phyloP scores from a whole-genome alignment of 2,113 vertebrate genomes.

The Epinephelus fuscoguttatus region DNA sequence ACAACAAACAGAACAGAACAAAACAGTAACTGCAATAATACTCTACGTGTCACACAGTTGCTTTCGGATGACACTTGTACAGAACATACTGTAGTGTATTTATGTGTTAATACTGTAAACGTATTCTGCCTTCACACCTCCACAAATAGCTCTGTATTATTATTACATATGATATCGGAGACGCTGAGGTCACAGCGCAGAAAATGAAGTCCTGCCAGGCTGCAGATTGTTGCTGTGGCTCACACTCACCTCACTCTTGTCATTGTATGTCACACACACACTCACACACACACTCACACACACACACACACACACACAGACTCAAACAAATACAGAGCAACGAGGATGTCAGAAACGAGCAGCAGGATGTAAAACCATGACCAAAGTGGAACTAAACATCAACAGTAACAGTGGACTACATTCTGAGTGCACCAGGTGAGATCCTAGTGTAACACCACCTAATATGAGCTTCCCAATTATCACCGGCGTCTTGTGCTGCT shows the following conservation, averaged over 20 bases:
- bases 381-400: constrained; percentile 38
- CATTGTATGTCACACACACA: neutral
- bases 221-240: constrained; percentile 25
- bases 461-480: constrained; percentile 48
- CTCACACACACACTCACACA: neutral
- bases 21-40: no score
- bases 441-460: neutral
- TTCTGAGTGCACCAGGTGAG: constrained; percentile 38
- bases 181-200: constrained; percentile 42
- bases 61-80: constrained; percentile 1
- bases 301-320: neutral
- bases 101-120: neutral
- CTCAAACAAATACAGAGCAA: constrained; percentile 1
- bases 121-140: constrained; percentile 4
- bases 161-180: neutral
- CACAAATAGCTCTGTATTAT: constrained; percentile 29
- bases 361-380: constrained; percentile 46
- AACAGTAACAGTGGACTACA: constrained; percentile 6
- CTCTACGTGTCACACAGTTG: neutral
- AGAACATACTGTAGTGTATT: neutral
- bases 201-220: constrained; percentile 25
- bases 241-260: constrained; percentile 10
- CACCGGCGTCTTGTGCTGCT: constrained; percentile 4
- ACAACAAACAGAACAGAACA: neutral
- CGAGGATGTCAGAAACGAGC: neutral